phyloP scores from a whole-genome alignment of 2,888 invertebrate genomes.

The Panopea generosa region DNA sequence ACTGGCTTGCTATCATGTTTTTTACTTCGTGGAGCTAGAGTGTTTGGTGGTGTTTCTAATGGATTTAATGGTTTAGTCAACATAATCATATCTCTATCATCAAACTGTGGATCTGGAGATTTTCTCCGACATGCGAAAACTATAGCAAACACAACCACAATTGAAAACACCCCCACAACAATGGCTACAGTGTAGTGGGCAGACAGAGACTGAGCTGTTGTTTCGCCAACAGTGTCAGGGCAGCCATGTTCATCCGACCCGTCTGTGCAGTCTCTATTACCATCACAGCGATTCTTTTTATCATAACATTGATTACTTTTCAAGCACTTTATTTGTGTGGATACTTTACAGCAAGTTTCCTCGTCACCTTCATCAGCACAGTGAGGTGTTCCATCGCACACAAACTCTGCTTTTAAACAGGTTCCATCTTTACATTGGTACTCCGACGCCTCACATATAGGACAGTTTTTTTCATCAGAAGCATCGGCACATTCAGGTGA shows the following conservation, averaged over 20 bases:
- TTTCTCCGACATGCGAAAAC: slow-evolving; percentile 81
- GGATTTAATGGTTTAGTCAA: slow-evolving; percentile 79
- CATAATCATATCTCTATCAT: slow-evolving; percentile 75
- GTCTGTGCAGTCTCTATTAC: slow-evolving; percentile 76
- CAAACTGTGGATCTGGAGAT: slow-evolving; percentile 67
- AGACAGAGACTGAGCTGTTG: slow-evolving; percentile 59
- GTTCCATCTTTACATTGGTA: slow-evolving; percentile 77
- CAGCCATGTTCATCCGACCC: slow-evolving; percentile 56
- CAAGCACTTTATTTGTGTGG: slow-evolving; percentile 77
- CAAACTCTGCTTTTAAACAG: slow-evolving; percentile 85
- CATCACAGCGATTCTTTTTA: slow-evolving; percentile 72
- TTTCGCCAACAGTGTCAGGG: slow-evolving; percentile 19
- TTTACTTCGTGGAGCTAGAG: slow-evolving; percentile 74
- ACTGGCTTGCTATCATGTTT: slow-evolving; percentile 65
- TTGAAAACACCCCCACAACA: slow-evolving; percentile 86
- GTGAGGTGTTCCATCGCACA: slow-evolving; percentile 73
- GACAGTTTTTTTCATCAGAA: slow-evolving; percentile 83
- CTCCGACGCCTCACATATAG: slow-evolving; percentile 71
- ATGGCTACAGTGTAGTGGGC: slow-evolving; percentile 85
- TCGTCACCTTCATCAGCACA: slow-evolving; percentile 72
- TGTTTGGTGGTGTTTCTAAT: slow-evolving; percentile 71
- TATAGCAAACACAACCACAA: slow-evolving; percentile 86
- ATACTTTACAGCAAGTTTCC: slow-evolving; percentile 76
- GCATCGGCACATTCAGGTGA: slow-evolving; percentile 86
- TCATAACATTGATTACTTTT: slow-evolving; percentile 72